These are phyloP conservation scores for Xiphophorus couchianus DNA, from an alignment of 2,113 vertebrate genomes.

Conservation along the genomic window DNA sequence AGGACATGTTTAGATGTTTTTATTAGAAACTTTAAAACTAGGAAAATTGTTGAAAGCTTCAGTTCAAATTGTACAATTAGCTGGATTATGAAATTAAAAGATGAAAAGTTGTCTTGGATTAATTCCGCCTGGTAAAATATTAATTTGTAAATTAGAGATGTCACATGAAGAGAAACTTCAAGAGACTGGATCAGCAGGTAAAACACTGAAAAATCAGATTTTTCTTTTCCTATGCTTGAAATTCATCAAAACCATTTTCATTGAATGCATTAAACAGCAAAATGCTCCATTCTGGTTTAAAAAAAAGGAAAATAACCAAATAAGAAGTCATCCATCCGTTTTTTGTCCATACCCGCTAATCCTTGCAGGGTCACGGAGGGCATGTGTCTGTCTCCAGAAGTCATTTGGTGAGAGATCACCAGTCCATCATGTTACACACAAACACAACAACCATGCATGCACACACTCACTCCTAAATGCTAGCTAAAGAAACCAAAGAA, in stretches of 20 bases:
- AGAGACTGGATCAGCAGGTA: not conserved
- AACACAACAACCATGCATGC: too few relatives aligned
- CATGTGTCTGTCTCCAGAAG: too few relatives aligned
- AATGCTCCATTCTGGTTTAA: not conserved
- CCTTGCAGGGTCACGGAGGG: too few relatives aligned
- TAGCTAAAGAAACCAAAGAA: too few relatives aligned
- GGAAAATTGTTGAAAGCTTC: conserved; percentile 12
- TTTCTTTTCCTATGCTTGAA: not conserved
- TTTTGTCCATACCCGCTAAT: not conserved
- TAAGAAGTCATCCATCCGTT: not conserved
- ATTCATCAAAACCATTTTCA: too few relatives aligned
- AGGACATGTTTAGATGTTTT: not conserved
- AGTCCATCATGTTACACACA: too few relatives aligned
- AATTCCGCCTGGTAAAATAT: not conserved
- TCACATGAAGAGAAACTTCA: too few relatives aligned
- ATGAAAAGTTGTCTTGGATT: conserved; percentile 32
- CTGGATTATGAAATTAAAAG: conserved; percentile 40
- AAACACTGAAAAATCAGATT: not conserved
- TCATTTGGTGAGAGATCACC: too few relatives aligned
- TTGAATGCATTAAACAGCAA: not conserved
- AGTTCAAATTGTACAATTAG: conserved; percentile 19
- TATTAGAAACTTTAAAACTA: conserved; percentile 24
- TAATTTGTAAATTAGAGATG: conserved; percentile 5
- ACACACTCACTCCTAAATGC: too few relatives aligned
- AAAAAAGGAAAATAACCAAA: too few relatives aligned